Base-by-base conservation (phyloP, 2,113 vertebrate species). In the Carettochelys insculpta region DNA sequence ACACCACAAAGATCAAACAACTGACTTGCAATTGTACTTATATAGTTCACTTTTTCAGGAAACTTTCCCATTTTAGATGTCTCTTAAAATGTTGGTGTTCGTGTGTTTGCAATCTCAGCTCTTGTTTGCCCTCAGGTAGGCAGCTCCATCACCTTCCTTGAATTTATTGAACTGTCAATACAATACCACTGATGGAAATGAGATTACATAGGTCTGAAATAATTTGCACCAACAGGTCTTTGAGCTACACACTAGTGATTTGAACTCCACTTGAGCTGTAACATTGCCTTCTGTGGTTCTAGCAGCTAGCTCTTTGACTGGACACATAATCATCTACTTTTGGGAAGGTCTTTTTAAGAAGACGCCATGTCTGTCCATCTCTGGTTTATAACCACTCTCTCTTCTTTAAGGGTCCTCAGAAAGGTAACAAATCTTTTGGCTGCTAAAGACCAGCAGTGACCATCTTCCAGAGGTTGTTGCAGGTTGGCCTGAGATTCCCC, bases 21-120 rank as follows among this genome's bases (percentile, higher is more conserved):
- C 11, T 27, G 94, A 94, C 95, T 96, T 89, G 92, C 92, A 92
- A 94, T 94, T 95, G 92, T 93, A 95, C 89, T 95, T 97, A 89
- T 90, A 94, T 81, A 81, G 87, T n/a, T 93, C 87, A 76, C 92
- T 92, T 95, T n/a, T 97, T 94, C 92, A 93, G 79, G 88, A 53
- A 92, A 79, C 92, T 95, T 96, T 92, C 92, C 92, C 92, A 92
- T 95, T 95, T 96, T 95, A 95, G 95, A 94, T 89, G 77, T 89
- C 83, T 80, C 87, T 95, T 94, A 95, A 94, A 94, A 29, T 85
- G 65, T 25, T 8, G 41, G 38, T 93, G 61, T 88, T 88, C 22
- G 3, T 75, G 38, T 75, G 41, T 45, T 75, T 29, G 13, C 71
- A 45, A 45, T 27, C 71, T 24, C 58, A 85, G 50, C 10, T 73